Percentiles rank a stretch among this genome's conserved stretches.
Evolutionary conservation across 1,140 invertebrate genomes (phyloP).

Genomic region (Caenorhabditis inopinata): DNA sequence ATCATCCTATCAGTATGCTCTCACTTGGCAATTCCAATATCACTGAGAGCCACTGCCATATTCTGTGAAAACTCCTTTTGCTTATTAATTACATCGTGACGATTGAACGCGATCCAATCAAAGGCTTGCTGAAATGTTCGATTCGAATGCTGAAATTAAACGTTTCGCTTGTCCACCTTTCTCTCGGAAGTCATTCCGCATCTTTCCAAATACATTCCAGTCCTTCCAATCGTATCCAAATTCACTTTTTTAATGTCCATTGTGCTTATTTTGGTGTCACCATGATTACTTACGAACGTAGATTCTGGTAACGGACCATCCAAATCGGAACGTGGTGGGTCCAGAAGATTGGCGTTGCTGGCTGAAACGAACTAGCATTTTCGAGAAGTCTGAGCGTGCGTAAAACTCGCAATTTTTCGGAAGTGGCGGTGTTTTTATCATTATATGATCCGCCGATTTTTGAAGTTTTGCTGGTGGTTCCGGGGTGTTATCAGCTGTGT

Average conservation of each 20-base stretch:
- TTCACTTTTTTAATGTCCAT: background rate
- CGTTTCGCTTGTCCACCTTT: background rate
- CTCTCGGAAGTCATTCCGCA: background rate
- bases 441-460: background rate
- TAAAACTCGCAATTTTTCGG: no score
- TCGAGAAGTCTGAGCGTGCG: no score
- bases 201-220: conserved; percentile 12
- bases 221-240: background rate
- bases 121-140: background rate
- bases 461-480: background rate
- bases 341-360: background rate
- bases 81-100: background rate
- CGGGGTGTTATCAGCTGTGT: background rate
- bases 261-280: background rate
- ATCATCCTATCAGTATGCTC: no score
- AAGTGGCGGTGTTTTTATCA: background rate
- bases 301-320: background rate
- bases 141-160: background rate
- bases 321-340: background rate
- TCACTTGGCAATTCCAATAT: conserved; percentile 7
- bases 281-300: background rate
- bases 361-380: no score
- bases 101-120: background rate
- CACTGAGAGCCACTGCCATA: background rate
- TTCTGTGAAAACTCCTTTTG: background rate